Evolutionary conservation across 2,888 invertebrate species (phyloP).

Genomic region (Cybosia mesomella): DNA sequence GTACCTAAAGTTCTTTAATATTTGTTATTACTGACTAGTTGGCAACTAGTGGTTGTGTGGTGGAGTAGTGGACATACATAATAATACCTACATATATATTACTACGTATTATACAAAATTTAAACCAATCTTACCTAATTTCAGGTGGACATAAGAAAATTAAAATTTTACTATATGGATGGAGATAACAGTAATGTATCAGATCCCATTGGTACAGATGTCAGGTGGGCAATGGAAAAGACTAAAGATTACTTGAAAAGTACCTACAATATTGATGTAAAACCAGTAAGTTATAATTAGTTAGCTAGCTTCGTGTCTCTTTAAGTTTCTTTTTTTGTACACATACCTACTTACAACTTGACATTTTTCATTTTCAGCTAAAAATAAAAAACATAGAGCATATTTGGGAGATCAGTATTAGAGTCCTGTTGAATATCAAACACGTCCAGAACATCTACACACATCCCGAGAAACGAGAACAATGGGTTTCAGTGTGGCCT

Average conservation of each 20-base stretch:
- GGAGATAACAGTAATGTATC: constrained; percentile 90
- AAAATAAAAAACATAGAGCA: constrained; percentile 89
- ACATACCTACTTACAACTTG: too few relatives aligned
- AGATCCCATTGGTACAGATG: constrained; percentile 86
- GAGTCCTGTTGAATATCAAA: constrained; percentile 88
- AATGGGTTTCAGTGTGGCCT: constrained; percentile 87
- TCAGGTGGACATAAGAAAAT: constrained; percentile 87
- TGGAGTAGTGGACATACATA: too few relatives aligned
- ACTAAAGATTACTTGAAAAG: constrained; percentile 85
- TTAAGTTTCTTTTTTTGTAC: too few relatives aligned
- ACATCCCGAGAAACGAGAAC: constrained; percentile 88
- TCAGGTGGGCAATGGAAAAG: constrained; percentile 86
- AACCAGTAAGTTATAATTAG: constrained; percentile 77
- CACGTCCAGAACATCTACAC: constrained; percentile 89
- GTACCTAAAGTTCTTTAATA: too few relatives aligned
- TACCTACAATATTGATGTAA: constrained; percentile 84
- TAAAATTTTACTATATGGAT: constrained; percentile 93
- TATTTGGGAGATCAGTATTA: constrained; percentile 88
- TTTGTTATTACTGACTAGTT: too few relatives aligned
- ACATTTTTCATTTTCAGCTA: constrained; percentile 70
- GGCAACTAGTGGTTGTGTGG: too few relatives aligned
- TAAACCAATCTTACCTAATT: constrained; percentile 44
- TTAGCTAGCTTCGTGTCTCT: too few relatives aligned
- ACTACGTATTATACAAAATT: too few relatives aligned
- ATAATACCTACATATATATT: too few relatives aligned